These are phyloP conservation scores for Anneissia japonica DNA, from an alignment of 35 echinoderm and acorn worm species.

Conservation along the genomic window DNA sequence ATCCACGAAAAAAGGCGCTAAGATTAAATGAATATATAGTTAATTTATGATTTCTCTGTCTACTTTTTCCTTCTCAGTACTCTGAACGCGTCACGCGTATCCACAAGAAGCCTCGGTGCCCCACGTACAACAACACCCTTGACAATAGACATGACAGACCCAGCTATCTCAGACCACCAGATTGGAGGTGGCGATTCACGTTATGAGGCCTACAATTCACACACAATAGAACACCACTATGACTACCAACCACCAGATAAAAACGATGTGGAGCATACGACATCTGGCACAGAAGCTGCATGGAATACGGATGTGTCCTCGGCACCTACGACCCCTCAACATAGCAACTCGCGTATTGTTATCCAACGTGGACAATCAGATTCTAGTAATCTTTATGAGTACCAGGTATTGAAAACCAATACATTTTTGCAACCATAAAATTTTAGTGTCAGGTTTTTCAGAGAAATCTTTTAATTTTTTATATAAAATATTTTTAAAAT, in stretches of 20 bases:
- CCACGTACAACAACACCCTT: conserved; percentile 92
- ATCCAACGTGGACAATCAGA: conserved; percentile 80
- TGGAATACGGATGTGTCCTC: conserved; percentile 70
- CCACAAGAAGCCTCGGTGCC: conserved; percentile 88
- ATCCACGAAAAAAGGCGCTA: too few species aligned
- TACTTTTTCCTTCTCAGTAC: conserved; percentile 16
- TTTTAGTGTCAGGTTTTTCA: too few species aligned
- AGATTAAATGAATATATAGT: too few species aligned
- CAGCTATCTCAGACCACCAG: conserved; percentile 69
- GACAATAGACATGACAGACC: conserved; percentile 85
- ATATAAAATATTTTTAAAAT: too few species aligned
- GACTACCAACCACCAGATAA: conserved; percentile 27
- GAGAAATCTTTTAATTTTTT: too few species aligned
- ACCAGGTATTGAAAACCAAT: conserved; percentile 75
- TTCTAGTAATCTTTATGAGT: conserved; percentile 84
- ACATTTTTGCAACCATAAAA: too few species aligned
- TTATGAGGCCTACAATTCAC: conserved; percentile 57
- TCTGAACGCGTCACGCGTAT: conserved; percentile 72
- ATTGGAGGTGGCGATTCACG: conserved; percentile 40
- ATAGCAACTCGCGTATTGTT: conserved; percentile 87
- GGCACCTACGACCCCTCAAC: conserved; percentile 84
- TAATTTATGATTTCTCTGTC: conserved; percentile 20
- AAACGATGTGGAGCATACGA: conserved; percentile 1
- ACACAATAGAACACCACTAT: conserved; percentile 12
- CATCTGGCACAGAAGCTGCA: conserved; percentile 42